Evolutionary conservation across 2,888 invertebrate species (phyloP).

Genomic region (Daptonema setosum): DNA sequence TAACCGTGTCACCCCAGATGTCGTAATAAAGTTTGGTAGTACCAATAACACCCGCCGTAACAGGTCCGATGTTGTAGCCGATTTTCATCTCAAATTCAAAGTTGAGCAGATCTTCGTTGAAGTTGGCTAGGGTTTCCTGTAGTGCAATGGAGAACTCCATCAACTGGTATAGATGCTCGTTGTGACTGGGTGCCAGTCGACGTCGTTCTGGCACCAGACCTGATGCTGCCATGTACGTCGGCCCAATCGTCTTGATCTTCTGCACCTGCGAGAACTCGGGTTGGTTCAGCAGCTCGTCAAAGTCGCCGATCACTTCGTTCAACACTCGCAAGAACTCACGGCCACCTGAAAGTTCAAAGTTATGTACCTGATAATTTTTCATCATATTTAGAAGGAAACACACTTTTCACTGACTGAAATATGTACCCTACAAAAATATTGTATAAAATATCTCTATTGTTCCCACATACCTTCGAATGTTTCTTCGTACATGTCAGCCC

Average conservation of each 20-base stretch:
- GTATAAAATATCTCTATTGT: no score
- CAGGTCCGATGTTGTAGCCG: conserved; percentile 67
- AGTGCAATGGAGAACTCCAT: conserved; percentile 81
- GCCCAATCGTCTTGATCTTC: conserved; percentile 86
- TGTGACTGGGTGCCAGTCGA: conserved; percentile 30
- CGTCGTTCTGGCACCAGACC: conserved; percentile 64
- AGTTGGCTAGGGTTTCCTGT: conserved; percentile 62
- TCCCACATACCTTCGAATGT: conserved; percentile 68
- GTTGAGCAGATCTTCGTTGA: conserved; percentile 67
- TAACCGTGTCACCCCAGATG: conserved; percentile 96
- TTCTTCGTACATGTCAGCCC: conserved; percentile 92
- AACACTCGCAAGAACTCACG: conserved; percentile 78
- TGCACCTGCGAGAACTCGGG: conserved; percentile 46
- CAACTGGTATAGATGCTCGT: conserved; percentile 42
- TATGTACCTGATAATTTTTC: no score
- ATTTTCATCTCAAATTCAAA: conserved; percentile 54
- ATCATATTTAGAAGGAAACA: no score
- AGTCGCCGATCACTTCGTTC: conserved; percentile 83
- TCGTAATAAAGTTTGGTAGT: conserved; percentile 86
- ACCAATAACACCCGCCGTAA: conserved; percentile 83
- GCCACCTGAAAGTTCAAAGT: conserved; percentile 33
- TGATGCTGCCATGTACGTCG: conserved; percentile 90
- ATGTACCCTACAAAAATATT: no score
- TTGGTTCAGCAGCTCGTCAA: conserved; percentile 67
- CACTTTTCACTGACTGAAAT: no score